phyloP scores from a whole-genome alignment of 2,113 vertebrate genomes.

The Sinocyclocheilus anophthalmus region DNA sequence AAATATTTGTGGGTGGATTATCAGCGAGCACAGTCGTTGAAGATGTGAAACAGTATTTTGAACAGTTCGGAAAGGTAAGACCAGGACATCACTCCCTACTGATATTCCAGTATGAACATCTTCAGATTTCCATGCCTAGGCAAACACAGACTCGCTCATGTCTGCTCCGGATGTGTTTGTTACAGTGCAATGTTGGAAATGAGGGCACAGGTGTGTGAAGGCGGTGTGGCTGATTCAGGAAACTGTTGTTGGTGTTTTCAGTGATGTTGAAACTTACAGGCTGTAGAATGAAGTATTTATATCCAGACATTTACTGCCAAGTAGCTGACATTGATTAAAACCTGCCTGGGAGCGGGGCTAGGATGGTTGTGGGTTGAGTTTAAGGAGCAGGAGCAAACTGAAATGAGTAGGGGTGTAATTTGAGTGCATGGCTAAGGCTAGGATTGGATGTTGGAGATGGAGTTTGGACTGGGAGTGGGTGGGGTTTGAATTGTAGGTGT shows the following conservation, averaged over 20 bases:
- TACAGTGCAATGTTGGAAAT: constrained; percentile 3
- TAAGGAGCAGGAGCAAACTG: background rate
- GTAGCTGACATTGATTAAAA: background rate
- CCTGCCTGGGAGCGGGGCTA: background rate
- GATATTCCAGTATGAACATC: background rate
- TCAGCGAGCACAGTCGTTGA: constrained; percentile 99
- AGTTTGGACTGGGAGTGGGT: background rate
- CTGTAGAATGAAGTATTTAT: background rate
- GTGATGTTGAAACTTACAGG: constrained; percentile 3
- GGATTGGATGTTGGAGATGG: background rate
- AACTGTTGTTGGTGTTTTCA: constrained; percentile 2
- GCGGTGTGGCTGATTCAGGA: constrained; percentile 1
- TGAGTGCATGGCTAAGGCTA: too few species aligned
- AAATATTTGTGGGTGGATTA: constrained; percentile 99
- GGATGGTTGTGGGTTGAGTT: background rate
- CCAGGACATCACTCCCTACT: background rate
- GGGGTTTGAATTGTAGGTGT: background rate
- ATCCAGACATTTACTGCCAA: background rate
- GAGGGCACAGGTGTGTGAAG: constrained; percentile 28
- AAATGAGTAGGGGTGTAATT: too few species aligned
- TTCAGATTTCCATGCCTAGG: background rate
- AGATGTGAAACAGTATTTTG: constrained; percentile 99
- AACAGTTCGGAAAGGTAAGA: constrained; percentile 99
- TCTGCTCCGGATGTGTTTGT: constrained; percentile 2
- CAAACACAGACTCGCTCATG: constrained; percentile 15